Evolutionary conservation across 2,888 invertebrate species (phyloP).

Genomic region (Philereme transversata): DNA sequence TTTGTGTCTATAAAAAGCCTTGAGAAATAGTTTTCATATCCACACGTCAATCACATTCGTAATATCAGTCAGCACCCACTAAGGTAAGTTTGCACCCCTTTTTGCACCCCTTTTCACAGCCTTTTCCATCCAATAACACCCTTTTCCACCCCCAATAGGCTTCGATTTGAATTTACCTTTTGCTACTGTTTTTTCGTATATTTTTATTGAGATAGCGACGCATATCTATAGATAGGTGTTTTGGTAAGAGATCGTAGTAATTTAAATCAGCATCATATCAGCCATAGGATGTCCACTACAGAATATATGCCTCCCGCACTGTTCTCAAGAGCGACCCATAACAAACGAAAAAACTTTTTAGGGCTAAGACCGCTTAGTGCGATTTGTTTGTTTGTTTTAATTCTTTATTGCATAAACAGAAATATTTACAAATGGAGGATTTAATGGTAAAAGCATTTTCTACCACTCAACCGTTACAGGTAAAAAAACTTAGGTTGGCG

Average conservation of each 20-base stretch:
- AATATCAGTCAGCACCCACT: slow-evolving; percentile 37
- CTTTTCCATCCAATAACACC: slow-evolving; percentile 32
- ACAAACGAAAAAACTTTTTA: too few relatives aligned
- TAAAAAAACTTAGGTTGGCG: too few relatives aligned
- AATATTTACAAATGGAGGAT: too few relatives aligned
- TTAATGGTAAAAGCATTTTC: too few relatives aligned
- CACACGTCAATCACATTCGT: slow-evolving; percentile 38
- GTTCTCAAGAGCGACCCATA: too few relatives aligned
- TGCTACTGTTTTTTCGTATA: slow-evolving; percentile 33
- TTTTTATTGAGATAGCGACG: not conserved
- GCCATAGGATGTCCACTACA: too few relatives aligned
- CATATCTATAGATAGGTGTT: not conserved
- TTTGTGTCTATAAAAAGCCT: slow-evolving; percentile 13
- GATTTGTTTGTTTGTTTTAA: too few relatives aligned
- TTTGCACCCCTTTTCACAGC: slow-evolving; percentile 16
- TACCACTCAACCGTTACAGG: too few relatives aligned
- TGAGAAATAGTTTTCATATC: slow-evolving; percentile 34
- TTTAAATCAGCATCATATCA: too few relatives aligned
- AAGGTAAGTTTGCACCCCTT: slow-evolving; percentile 23
- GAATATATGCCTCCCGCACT: too few relatives aligned
- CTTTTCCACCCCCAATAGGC: slow-evolving; percentile 25
- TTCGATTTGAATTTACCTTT: slow-evolving; percentile 35
- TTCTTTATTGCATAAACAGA: too few relatives aligned
- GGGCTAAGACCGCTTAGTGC: too few relatives aligned
- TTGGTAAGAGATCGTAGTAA: not conserved